Evolutionary conservation across 2,113 vertebrate genomes (phyloP).

Genomic region (Corythornis cristatus): DNA sequence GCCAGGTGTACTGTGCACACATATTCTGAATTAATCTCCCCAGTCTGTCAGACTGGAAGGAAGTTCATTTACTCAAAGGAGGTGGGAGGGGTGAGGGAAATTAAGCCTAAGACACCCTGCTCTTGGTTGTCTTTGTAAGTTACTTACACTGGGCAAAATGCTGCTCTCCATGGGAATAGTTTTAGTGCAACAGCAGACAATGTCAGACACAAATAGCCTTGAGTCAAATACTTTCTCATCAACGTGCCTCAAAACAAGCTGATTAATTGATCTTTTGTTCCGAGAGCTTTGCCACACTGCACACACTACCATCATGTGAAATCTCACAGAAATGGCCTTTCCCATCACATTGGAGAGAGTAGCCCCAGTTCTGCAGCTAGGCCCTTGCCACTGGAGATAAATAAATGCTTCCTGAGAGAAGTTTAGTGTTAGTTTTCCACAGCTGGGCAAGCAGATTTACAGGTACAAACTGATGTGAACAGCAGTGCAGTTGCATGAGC

Average conservation of each 20-base stretch:
- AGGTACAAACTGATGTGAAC: neutral
- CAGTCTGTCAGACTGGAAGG: conserved; percentile 18
- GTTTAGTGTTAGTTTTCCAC: neutral
- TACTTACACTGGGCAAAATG: neutral
- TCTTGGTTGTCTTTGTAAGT: conserved; percentile 14
- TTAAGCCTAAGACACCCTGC: neutral
- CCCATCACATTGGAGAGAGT: neutral
- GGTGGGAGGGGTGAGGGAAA: neutral
- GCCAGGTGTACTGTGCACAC: conserved; percentile 58
- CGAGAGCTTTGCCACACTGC: conserved; percentile 6
- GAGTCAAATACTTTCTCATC: conserved; percentile 2
- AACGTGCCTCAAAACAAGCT: conserved; percentile 4
- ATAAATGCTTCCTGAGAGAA: neutral
- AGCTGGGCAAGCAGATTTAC: neutral
- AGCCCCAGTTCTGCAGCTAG: neutral
- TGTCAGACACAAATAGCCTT: neutral
- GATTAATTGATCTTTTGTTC: neutral
- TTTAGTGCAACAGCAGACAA: neutral
- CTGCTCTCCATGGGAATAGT: neutral
- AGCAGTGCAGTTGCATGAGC: neutral
- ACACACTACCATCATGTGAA: neutral
- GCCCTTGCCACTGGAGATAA: neutral
- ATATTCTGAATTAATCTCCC: conserved; percentile 65
- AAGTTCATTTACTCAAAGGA: conserved; percentile 58
- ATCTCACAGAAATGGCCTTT: neutral